phyloP scores from a whole-genome alignment of 2,113 vertebrate genomes.

The Dissostichus mawsoni region DNA sequence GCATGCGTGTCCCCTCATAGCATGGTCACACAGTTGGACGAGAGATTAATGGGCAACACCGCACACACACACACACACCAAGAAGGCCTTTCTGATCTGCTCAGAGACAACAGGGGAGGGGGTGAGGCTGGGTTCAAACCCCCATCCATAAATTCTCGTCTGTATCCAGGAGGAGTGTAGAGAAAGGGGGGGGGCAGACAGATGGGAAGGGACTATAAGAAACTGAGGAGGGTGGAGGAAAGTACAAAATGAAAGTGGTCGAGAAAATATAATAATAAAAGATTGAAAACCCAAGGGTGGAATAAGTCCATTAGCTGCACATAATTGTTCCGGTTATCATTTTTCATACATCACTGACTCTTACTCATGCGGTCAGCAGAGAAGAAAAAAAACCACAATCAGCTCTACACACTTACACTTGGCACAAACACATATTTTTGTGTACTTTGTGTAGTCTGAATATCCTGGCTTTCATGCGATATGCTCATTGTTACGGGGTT shows the following conservation, averaged over 20 bases:
- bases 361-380: slow-evolving; percentile 11
- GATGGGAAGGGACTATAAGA: slow-evolving; percentile 45
- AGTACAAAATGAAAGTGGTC: slow-evolving; percentile 3
- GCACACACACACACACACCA: slow-evolving; percentile 22
- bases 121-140: slow-evolving; percentile 42
- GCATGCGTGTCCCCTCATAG: slow-evolving; percentile 31
- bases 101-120: slow-evolving; percentile 51
- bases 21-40: slow-evolving; percentile 27
- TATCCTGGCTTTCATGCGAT: slow-evolving; percentile 22
- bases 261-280: slow-evolving; percentile 31
- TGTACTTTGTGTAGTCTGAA: not conserved
- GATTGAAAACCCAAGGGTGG: slow-evolving; percentile 23
- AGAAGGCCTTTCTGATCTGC: slow-evolving; percentile 58
- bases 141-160: slow-evolving; percentile 47
- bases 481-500: not conserved
- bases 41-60: slow-evolving; percentile 58
- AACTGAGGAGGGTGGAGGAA: slow-evolving; percentile 12
- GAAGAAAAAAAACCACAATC: not conserved
- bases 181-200: slow-evolving; percentile 15
- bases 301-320: not conserved
- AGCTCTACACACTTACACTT: not conserved
- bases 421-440: not conserved
- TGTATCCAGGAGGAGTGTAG: slow-evolving; percentile 51
- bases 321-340: slow-evolving; percentile 45
- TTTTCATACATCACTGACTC: slow-evolving; percentile 53